Evolutionary conservation across 2,888 invertebrate genomes (phyloP), one percentile per base, ranked within the genome.

Genomic region (Andricus curvator): DNA sequence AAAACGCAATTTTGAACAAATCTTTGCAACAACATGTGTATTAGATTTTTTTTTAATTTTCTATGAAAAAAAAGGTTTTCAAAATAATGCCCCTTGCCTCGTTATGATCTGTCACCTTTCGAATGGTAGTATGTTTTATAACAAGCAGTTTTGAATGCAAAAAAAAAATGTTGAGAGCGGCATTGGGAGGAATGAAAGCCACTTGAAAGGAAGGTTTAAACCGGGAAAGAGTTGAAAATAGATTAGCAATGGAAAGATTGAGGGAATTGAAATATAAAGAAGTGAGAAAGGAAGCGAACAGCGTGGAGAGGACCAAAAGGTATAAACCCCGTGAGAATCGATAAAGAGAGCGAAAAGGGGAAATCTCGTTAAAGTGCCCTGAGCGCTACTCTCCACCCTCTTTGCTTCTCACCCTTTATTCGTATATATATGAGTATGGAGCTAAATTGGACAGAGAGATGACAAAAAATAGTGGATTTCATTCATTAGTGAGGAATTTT

Each of bases 361-460:
- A 78, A 85, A 88, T 85, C 84, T 83, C 84, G 84, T 82, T 85
- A 83, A 85, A 85, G 84, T 80, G 80, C 82, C 79, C 77, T 20
- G 77, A 78, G 82, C 82, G 80, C 78, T 77, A 62, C 79, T 77
- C 64, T 44, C 9, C 6, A 9, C 77, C 60, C 79, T 79, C 56
- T 70, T 37, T 68, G 79, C 81, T 83, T 83, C 78, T 66, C 78
- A 80, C 60, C 77, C 60, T 62, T 81, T 76, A 80, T 29, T 67
- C 64, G 22, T 79, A 76, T 79, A 56, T 79, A 76, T 79, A 56
- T 60, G 48, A 60, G 22, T 17, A 37, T 33, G 67, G 66, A 70
- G 67, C 78, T 65, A 82, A 82, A 83, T 80, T 83, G 62, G 70
- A 81, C 77, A 83, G 64, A 60, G 67, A 25, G 67, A 80, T 51